Evolutionary conservation across 2,797 vertebrate genomes (phyloP).

Genomic region (Morus bassanus): DNA sequence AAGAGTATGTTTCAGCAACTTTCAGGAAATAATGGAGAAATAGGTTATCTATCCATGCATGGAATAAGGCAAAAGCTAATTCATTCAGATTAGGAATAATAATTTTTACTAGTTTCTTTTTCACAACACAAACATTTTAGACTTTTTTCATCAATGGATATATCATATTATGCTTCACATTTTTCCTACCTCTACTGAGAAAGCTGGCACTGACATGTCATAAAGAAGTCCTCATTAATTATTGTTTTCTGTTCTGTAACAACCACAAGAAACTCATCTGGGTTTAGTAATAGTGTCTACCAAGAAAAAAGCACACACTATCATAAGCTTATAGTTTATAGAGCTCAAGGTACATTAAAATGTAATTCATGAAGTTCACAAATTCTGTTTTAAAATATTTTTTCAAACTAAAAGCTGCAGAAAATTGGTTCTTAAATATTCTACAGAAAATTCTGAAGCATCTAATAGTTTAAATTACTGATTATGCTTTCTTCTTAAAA

Average conservation of each 20-base stretch:
- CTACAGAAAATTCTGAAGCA: slow-evolving; percentile 79
- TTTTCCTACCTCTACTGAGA: slow-evolving; percentile 81
- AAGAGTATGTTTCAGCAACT: slow-evolving; percentile 66
- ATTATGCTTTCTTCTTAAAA: slow-evolving; percentile 84
- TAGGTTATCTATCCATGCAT: slow-evolving; percentile 91
- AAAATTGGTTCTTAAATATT: slow-evolving; percentile 78
- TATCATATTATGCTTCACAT: slow-evolving; percentile 75
- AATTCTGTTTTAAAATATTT: slow-evolving; percentile 78
- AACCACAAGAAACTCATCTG: slow-evolving; percentile 57
- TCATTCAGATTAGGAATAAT: slow-evolving; percentile 78
- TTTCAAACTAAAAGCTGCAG: slow-evolving; percentile 81
- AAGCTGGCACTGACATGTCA: slow-evolving; percentile 74
- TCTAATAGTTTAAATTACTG: slow-evolving; percentile 77
- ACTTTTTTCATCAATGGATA: slow-evolving; percentile 76
- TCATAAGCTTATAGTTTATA: slow-evolving; percentile 76
- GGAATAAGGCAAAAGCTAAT: slow-evolving; percentile 89
- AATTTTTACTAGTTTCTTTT: slow-evolving; percentile 78
- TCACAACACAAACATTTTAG: slow-evolving; percentile 82
- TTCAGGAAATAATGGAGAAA: slow-evolving; percentile 81
- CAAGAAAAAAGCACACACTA: slow-evolving; percentile 74
- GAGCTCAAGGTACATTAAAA: slow-evolving; percentile 75
- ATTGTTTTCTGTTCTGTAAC: slow-evolving; percentile 64
- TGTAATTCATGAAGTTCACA: slow-evolving; percentile 68
- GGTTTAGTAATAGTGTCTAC: slow-evolving; percentile 64
- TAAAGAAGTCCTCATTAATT: slow-evolving; percentile 69